Evolutionary conservation across 2,113 vertebrate genomes (phyloP).

Genomic region (Austrofundulus limnaeus): DNA sequence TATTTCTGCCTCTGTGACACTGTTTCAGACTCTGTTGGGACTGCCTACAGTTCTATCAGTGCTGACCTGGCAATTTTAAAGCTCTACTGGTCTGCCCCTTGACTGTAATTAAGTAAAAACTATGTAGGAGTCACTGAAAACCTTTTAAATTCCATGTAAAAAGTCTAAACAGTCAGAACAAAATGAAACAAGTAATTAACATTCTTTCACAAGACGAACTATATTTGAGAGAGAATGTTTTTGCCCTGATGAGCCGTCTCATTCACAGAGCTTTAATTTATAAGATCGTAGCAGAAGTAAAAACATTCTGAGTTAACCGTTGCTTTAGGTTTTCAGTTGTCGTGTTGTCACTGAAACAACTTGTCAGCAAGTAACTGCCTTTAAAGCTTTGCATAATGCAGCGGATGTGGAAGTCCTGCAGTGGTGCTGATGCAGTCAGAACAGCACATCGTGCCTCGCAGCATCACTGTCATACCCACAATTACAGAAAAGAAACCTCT

Average conservation of each 20-base stretch:
- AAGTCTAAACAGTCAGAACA: too few relatives aligned
- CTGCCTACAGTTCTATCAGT: too few relatives aligned
- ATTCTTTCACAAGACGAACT: too few relatives aligned
- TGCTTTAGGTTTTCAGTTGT: neutral
- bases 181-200: too few relatives aligned
- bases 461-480: conserved; percentile 53
- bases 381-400: conserved; percentile 22
- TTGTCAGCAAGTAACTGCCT: conserved; percentile 1
- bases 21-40: too few relatives aligned
- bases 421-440: conserved; percentile 43
- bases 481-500: conserved; percentile 48
- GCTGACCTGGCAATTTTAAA: too few relatives aligned
- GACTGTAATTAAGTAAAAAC: too few relatives aligned
- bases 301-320: neutral
- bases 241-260: neutral
- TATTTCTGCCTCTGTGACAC: too few relatives aligned
- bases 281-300: neutral
- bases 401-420: conserved; percentile 11
- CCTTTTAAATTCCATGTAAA: too few relatives aligned
- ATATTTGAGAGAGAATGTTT: too few relatives aligned
- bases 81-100: too few relatives aligned
- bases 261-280: neutral
- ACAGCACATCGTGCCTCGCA: conserved; percentile 30
- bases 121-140: too few relatives aligned
- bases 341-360: conserved; percentile 2